These are phyloP conservation scores for Sialis fuliginosa DNA, from an alignment of 2,888 invertebrate genomes.

Conservation along the genomic window DNA sequence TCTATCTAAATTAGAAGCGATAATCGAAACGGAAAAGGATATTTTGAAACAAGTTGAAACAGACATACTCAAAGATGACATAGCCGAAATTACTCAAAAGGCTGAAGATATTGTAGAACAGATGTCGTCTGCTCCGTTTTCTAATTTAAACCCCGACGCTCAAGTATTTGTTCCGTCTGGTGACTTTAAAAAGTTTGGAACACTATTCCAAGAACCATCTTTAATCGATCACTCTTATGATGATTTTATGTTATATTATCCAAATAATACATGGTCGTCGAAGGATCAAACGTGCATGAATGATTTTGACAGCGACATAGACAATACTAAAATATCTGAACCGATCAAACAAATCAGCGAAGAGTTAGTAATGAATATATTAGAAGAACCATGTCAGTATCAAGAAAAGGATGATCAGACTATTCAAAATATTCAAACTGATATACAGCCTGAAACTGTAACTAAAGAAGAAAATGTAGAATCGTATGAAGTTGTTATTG, in stretches of 20 bases:
- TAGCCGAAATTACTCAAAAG: background rate
- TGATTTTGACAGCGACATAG: no score
- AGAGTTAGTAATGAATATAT: no score
- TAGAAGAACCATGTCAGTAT: no score
- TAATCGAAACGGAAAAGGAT: background rate
- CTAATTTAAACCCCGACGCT: conserved; percentile 23
- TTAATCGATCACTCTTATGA: no score
- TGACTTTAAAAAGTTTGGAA: no score
- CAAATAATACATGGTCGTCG: no score
- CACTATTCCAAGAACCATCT: no score
- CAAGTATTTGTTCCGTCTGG: conserved; percentile 21
- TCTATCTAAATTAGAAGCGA: background rate
- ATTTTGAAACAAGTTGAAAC: background rate
- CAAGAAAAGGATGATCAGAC: background rate
- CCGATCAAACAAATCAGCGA: no score
- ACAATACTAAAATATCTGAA: no score
- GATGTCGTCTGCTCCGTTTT: conserved; percentile 7
- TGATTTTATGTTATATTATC: no score
- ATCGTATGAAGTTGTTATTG: background rate
- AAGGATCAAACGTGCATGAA: no score
- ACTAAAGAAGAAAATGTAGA: background rate
- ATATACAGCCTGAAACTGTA: background rate
- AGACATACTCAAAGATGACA: background rate
- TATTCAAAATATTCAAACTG: background rate
- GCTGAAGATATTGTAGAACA: background rate